Base-by-base conservation (phyloP, 2,113 vertebrate genomes). In the Pelusios castaneus region DNA sequence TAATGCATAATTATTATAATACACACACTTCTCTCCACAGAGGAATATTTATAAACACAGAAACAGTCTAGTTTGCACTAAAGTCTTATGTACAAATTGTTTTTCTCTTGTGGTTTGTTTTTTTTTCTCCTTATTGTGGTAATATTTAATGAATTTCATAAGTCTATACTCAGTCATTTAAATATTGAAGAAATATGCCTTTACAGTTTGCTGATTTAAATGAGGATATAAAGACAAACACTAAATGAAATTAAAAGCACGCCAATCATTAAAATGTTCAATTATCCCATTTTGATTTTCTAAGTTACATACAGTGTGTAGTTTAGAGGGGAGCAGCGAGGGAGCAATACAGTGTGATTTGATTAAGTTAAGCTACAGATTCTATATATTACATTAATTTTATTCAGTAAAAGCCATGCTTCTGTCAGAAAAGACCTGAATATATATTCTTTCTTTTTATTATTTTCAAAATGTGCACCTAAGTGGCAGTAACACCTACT, bases 1-100 rank as follows among this genome's bases (percentile, higher is more conserved):
- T 98, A 97, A 98, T 97, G 97, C 95, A 97, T 98, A 98, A 98
- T 98, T 98, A 98, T 97, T 97, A 97, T 98, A 98, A 97, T 97
- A 96, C 97, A 97, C 92, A 96, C 1, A 31, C 97, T 98, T 97
- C 95, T 97, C 97, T 98, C 98, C 95, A 95, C 96, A 97, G 98
- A 98, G 97, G 96, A 97, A 96, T 98, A 97, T 98, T 98, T 98
- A 98, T 98, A 98, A 98, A 98, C 98, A 98, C 91, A 86, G 95
- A 92, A 98, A 96, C 89, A 95, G 97, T 96, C 27, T 92, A 92
- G 93, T 97, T 96, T 97, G 95, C 84, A 84, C 80, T 93, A 82
- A 90, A 97, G 89, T 97, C 94, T 93, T 89, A 91, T 2, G 47
- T 97, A 97, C 95, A 97, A 97, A 97, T 96, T 98, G 95, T 60